A percentile compares a stretch with the other conserved stretches of the same genome.
These are phyloP conservation scores for Pemphigus obesinymphae DNA, from an alignment of 1,140 invertebrate species.

Conservation along the genomic window DNA sequence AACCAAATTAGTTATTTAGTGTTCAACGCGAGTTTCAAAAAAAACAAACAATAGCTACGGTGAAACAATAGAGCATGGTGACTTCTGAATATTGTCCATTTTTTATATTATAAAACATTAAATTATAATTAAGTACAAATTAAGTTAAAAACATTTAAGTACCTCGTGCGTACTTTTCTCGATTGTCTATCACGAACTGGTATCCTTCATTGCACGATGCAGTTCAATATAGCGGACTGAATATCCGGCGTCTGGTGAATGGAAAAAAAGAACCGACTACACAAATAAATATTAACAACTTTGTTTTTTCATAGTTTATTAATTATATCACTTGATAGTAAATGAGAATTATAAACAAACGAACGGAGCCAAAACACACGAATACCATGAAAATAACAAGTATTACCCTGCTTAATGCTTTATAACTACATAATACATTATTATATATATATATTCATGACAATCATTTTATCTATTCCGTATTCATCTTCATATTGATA, in stretches of 20 bases:
- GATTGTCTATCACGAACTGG: neutral
- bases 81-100: neutral
- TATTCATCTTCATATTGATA: neutral
- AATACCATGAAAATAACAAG: too few relatives aligned
- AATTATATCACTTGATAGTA: neutral
- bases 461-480: constrained; percentile 28
- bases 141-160: neutral
- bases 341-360: neutral
- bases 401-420: too few relatives aligned
- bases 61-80: neutral
- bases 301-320: too few relatives aligned
- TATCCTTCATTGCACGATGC: neutral
- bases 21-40: neutral
- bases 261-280: neutral
- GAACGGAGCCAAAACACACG: neutral
- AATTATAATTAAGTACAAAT: neutral
- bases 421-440: neutral
- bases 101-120: neutral
- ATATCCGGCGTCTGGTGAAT: neutral
- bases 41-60: neutral
- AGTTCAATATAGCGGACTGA: neutral
- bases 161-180: neutral
- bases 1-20: neutral
- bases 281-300: neutral
- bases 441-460: neutral